These are phyloP conservation scores for Hydropsyche tenuis DNA, from an alignment of 1,140 invertebrate species.

Conservation along the genomic window DNA sequence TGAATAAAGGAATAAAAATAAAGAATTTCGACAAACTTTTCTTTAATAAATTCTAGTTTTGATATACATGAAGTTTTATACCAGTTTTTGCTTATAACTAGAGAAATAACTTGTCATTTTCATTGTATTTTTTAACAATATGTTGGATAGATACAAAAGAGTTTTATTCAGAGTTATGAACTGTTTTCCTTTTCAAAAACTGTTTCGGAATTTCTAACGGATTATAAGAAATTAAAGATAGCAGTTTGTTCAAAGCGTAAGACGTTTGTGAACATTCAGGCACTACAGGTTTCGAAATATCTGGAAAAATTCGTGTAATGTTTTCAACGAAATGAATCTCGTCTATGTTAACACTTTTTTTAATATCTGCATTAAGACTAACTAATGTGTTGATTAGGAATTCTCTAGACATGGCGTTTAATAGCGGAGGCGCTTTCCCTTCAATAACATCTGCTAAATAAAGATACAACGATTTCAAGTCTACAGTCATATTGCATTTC, in stretches of 20 bases:
- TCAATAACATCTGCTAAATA: constrained; percentile 29
- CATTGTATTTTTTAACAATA: no score
- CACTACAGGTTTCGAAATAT: neutral
- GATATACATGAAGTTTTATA: no score
- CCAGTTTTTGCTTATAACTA: no score
- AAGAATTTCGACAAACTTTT: neutral
- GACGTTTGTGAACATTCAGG: neutral
- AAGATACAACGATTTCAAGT: constrained; percentile 36
- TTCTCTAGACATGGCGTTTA: neutral
- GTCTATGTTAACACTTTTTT: neutral
- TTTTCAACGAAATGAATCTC: constrained; percentile 31
- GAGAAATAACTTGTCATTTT: no score
- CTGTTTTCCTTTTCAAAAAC: constrained; percentile 4
- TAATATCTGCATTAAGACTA: constrained; percentile 18
- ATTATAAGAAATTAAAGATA: constrained; percentile 30
- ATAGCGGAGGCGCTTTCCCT: constrained; percentile 25
- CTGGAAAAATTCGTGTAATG: constrained; percentile 28
- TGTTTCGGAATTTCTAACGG: constrained; percentile 29
- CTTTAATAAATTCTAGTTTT: neutral
- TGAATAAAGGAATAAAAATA: constrained; percentile 14
- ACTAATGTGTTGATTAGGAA: constrained; percentile 19
- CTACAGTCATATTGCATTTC: neutral
- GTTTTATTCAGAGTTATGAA: no score
- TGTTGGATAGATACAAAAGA: no score
- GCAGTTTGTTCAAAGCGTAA: constrained; percentile 10